Conservation (phyloP, 1,140 invertebrate genomes). For the Octopus bimaculoides region DNA sequence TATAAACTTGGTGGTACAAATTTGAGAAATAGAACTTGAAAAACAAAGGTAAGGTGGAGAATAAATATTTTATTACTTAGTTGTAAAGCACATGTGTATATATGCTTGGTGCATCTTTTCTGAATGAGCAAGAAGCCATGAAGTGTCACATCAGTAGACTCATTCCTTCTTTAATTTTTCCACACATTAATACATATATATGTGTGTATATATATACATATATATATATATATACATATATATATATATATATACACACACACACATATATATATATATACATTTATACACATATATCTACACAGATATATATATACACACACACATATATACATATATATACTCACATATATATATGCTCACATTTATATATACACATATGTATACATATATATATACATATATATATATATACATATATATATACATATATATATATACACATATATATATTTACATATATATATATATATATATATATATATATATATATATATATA, state of each 20-base stretch:
- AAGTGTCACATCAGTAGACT: too few species aligned
- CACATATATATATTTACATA: not conserved
- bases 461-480: not conserved
- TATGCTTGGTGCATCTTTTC: too few species aligned
- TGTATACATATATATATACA: not conserved
- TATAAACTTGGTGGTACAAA: too few species aligned
- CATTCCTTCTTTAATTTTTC: too few species aligned
- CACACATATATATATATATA: too few species aligned
- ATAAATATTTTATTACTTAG: too few species aligned
- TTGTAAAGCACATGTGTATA: too few species aligned
- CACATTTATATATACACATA: not conserved
- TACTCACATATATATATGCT: not conserved
- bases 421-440: not conserved
- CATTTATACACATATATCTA: not conserved
- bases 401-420: not conserved
- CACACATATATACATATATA: slow-evolving; percentile 1
- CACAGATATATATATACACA: not conserved
- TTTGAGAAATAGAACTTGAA: too few species aligned
- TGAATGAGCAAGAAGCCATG: too few species aligned
- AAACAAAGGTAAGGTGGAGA: too few species aligned
- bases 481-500: not conserved
- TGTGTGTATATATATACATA: not conserved
- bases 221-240: not conserved
- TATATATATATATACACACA: not conserved
- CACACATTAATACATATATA: not conserved